phyloP scores from a whole-genome alignment of 2,113 vertebrate genomes.

The Mirounga angustirostris region DNA sequence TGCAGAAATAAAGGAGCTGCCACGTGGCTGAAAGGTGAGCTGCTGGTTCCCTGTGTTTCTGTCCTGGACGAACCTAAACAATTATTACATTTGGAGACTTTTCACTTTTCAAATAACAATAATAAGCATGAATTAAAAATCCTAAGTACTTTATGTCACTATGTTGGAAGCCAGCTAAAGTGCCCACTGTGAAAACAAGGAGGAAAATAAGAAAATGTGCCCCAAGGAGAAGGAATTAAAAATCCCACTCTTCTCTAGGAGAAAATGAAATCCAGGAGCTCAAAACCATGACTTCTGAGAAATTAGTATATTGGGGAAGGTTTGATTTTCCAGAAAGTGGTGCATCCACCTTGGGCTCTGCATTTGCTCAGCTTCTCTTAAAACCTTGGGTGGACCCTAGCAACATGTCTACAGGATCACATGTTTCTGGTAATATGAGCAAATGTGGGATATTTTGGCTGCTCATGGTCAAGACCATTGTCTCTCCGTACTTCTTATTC shows the following conservation, averaged over 20 bases:
- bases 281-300: background rate
- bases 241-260: background rate
- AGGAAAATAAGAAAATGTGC: background rate
- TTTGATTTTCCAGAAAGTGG: background rate
- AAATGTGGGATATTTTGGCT: background rate
- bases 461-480: background rate
- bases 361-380: background rate
- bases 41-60: fast-evolving
- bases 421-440: fast-evolving
- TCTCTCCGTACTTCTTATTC: background rate
- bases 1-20: fast-evolving
- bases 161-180: background rate
- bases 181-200: background rate
- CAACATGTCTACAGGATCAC: fast-evolving
- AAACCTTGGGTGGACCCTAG: background rate
- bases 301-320: background rate
- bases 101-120: background rate
- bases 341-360: fast-evolving
- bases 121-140: background rate
- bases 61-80: too few species aligned
- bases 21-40: fast-evolving
- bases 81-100: background rate
- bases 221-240: background rate
- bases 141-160: background rate
- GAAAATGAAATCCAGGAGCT: background rate